These are phyloP conservation scores for Agrypnia vestita DNA, from an alignment of 1,140 invertebrate genomes.

Conservation along the genomic window DNA sequence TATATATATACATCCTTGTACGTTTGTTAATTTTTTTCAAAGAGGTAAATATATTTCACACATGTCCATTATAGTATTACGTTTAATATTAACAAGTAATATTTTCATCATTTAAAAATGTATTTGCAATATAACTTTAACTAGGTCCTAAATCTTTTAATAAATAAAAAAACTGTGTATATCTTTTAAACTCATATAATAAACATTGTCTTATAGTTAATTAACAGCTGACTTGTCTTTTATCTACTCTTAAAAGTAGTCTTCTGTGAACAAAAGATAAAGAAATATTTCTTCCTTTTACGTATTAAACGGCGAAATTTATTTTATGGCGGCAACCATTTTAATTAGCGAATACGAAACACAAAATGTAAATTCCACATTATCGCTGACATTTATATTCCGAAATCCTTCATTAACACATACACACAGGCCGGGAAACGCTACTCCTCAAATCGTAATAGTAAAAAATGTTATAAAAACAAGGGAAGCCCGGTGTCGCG, in stretches of 20 bases:
- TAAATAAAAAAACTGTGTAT: too few relatives aligned
- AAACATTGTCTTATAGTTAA: too few relatives aligned
- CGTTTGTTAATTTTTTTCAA: too few relatives aligned
- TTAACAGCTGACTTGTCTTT: not conserved
- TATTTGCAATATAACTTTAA: too few relatives aligned
- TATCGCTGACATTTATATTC: slow-evolving; percentile 44
- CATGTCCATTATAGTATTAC: too few relatives aligned
- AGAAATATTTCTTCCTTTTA: slow-evolving; percentile 21
- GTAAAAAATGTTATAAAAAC: slow-evolving; percentile 50
- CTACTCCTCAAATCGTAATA: slow-evolving; percentile 43
- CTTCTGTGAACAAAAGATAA: slow-evolving; percentile 9
- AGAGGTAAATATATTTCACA: too few relatives aligned
- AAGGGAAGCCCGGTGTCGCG: slow-evolving; percentile 50
- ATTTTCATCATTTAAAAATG: too few relatives aligned
- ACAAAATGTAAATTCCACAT: slow-evolving; percentile 45
- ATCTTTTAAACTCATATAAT: too few relatives aligned
- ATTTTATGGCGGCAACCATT: slow-evolving; percentile 19
- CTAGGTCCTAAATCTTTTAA: too few relatives aligned
- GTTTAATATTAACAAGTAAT: too few relatives aligned
- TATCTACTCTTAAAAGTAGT: not conserved
- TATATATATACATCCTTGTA: too few relatives aligned
- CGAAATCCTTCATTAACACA: slow-evolving; percentile 44
- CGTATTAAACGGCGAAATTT: slow-evolving; percentile 35
- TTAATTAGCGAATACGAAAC: slow-evolving; percentile 46
- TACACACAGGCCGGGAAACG: slow-evolving; percentile 15